phyloP scores from a whole-genome alignment of 2,797 vertebrate genomes.

The Muscicapa comitata region DNA sequence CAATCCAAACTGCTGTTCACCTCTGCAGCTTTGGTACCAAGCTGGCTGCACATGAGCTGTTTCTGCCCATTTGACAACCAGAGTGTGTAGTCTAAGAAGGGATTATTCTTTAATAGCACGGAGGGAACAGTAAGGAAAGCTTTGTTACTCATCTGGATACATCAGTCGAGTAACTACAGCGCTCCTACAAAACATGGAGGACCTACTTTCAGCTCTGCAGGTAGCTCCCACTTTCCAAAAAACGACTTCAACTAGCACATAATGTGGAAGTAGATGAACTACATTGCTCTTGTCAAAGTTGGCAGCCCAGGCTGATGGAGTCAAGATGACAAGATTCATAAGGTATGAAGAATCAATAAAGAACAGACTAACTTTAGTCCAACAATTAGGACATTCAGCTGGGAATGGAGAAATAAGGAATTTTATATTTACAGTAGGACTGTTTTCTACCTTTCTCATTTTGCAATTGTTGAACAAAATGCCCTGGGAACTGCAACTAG shows the following conservation, averaged over 20 bases:
- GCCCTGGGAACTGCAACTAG: neutral
- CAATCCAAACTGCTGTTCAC: neutral
- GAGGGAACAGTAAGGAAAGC: neutral
- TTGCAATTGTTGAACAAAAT: neutral
- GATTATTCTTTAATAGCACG: neutral
- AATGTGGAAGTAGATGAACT: neutral
- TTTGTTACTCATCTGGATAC: neutral
- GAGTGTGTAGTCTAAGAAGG: neutral
- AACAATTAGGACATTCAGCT: neutral
- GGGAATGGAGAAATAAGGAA: neutral
- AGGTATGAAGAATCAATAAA: neutral
- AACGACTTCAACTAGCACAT: neutral
- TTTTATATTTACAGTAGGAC: neutral
- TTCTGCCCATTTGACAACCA: neutral
- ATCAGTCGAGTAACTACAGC: neutral
- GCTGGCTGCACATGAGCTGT: neutral
- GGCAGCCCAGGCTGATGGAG: neutral
- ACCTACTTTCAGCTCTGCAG: neutral
- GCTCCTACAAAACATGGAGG: neutral
- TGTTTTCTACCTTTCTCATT: neutral
- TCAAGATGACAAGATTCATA: neutral
- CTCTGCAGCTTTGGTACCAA: neutral
- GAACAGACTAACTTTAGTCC: neutral
- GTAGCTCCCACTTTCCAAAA: neutral
- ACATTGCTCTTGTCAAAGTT: neutral